Percentiles rank a stretch among this genome's conserved stretches.
Evolutionary conservation across 1,140 invertebrate genomes (phyloP).

Genomic region (Episyrphus balteatus): DNA sequence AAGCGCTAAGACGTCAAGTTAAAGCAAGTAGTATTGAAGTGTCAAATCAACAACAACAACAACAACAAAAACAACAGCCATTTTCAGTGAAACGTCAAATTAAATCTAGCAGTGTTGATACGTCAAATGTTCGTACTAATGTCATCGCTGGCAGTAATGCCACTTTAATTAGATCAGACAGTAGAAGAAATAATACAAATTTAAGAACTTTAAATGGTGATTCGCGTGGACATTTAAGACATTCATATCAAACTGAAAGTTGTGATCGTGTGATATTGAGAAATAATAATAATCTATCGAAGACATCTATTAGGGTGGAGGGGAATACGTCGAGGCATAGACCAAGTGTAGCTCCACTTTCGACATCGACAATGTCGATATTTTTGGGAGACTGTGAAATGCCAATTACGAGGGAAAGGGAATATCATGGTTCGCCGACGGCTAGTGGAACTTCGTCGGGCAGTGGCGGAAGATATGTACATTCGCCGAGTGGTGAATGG

Average conservation of each 20-base stretch:
- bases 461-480: no score
- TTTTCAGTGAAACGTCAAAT: not conserved
- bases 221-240: no score
- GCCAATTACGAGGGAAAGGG: constrained; percentile 11
- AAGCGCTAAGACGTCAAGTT: not conserved
- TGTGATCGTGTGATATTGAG: no score
- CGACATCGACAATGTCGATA: constrained; percentile 14
- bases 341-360: not conserved
- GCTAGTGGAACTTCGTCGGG: not conserved
- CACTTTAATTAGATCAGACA: not conserved
- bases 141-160: constrained; percentile 13
- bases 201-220: no score
- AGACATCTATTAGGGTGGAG: not conserved
- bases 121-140: constrained; percentile 10
- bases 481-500: not conserved
- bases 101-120: constrained; percentile 2
- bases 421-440: not conserved
- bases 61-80: constrained; percentile 1
- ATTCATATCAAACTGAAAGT: no score
- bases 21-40: no score
- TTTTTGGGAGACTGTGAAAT: constrained; percentile 18
- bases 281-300: no score
- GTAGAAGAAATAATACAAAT: no score
- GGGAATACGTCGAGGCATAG: not conserved
- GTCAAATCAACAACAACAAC: not conserved